Base-by-base conservation (phyloP, 2,888 invertebrate genomes). In the Ypsolopha scabrella region DNA sequence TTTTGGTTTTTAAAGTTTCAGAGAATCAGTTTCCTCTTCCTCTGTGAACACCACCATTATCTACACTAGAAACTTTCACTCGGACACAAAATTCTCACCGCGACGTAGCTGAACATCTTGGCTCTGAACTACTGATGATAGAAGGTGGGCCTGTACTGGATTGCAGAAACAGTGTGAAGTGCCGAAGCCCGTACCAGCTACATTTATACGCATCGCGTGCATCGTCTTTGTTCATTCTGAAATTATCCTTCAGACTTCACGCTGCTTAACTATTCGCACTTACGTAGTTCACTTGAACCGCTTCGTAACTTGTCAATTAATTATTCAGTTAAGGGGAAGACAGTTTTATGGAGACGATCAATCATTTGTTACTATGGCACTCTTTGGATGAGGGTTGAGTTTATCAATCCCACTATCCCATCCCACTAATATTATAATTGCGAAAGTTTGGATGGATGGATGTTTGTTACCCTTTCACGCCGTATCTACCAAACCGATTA, bases 241-340 rank as follows among this genome's bases (percentile, higher is more conserved):
- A 59, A 57, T 62, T 65, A 72, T 75, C 77, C 76, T 78, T 69
- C 67, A 60, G 60, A 11, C 46, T 73, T 76, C 74, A 81, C 80
- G 79, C 76, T 77, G 60, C 73, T 77, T 80, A 72, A 60, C 57
- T 75, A 80, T 80, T 75, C 76, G 67, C 62, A 58, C 70, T 68
- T 60, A 59, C 44, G 55, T 48, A 37, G 47, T 48, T 24, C 24
- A 24, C 24, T 51, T 43, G 48, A 24, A 39, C 44, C 34, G 34
- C 51, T 51, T 41, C 76, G 75, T 75, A 78, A 76, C 66, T 50
- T 63, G 67, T 63, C 68, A 68, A 41, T 51, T 70, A 68, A 67
- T 61, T 58, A 55, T 65, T 65, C 68, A 10, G 9, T 47, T 47
- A 47, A 47, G 47, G 47, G 37, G 35, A 7, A 43, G 43, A 24